Evolutionary conservation across 2,797 vertebrate genomes (phyloP).

Genomic region (Gallinago nigripennis): DNA sequence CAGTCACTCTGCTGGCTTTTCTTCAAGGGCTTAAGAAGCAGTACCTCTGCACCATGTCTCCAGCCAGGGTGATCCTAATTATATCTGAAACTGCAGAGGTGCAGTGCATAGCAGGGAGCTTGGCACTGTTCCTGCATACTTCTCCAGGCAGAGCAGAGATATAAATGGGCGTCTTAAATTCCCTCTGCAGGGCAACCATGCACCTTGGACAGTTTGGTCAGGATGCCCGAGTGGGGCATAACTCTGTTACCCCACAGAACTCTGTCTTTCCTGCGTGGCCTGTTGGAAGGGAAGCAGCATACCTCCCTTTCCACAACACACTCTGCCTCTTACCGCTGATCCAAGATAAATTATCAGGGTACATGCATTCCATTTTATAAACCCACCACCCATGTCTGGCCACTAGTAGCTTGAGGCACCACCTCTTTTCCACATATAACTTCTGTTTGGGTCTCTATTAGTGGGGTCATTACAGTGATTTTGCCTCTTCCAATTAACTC

Average conservation of each 20-base stretch:
- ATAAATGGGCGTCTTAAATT: not conserved
- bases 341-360: not conserved
- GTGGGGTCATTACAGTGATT: not conserved
- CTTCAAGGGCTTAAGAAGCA: not conserved
- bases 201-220: not conserved
- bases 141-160: not conserved
- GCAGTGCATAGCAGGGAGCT: not conserved
- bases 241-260: not conserved
- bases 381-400: not conserved
- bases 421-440: not conserved
- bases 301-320: fast-evolving
- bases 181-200: not conserved
- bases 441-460: not conserved
- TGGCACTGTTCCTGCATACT: not conserved
- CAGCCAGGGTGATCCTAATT: conserved; percentile 15
- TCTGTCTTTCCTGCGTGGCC: not conserved
- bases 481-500: not conserved
- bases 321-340: not conserved
- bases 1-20: not conserved
- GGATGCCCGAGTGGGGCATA: fast-evolving
- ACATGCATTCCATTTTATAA: not conserved
- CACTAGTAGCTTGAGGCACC: not conserved
- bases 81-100: conserved; percentile 31
- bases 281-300: not conserved
- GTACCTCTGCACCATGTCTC: not conserved